Conservation (phyloP, 2,888 invertebrate genomes). For the Cataglyphis albicans region DNA sequence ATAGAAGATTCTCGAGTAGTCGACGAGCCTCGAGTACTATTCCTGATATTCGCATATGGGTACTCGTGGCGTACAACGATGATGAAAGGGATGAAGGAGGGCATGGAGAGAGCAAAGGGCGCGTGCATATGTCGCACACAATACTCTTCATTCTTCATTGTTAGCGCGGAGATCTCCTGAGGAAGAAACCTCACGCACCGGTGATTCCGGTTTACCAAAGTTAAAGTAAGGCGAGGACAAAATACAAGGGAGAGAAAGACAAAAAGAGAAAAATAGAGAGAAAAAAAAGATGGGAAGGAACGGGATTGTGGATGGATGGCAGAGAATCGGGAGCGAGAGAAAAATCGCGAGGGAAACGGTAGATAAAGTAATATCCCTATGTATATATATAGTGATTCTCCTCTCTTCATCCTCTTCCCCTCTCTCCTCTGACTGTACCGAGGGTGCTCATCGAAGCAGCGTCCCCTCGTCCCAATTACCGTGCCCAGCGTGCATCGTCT, state of each 20-base stretch:
- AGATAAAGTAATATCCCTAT: conserved; percentile 31
- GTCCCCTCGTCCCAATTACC: conserved; percentile 76
- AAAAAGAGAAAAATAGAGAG: conserved; percentile 16
- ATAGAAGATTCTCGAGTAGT: conserved; percentile 53
- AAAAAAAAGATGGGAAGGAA: conserved; percentile 38
- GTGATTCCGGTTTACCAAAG: conserved; percentile 64
- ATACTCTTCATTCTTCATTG: conserved; percentile 65
- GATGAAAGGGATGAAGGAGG: conserved; percentile 21
- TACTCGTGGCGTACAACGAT: conserved; percentile 22
- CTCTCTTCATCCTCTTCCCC: conserved; percentile 47
- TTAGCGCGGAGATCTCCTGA: conserved; percentile 53
- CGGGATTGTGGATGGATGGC: conserved; percentile 35
- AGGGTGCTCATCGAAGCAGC: conserved; percentile 56
- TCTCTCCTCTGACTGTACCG: conserved; percentile 2
- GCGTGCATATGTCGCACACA: conserved; percentile 64
- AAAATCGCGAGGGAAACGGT: conserved; percentile 45
- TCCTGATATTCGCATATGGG: conserved; percentile 63
- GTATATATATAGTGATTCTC: neutral
- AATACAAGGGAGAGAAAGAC: neutral
- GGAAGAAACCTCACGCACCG: conserved; percentile 61
- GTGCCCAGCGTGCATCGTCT: conserved; percentile 69
- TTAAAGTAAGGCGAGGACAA: neutral
- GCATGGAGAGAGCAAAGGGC: conserved; percentile 59
- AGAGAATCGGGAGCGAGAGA: conserved; percentile 25
- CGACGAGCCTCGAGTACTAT: conserved; percentile 71